These are phyloP conservation scores for Lasius platythorax DNA, from an alignment of 2,888 invertebrate species.

Conservation along the genomic window DNA sequence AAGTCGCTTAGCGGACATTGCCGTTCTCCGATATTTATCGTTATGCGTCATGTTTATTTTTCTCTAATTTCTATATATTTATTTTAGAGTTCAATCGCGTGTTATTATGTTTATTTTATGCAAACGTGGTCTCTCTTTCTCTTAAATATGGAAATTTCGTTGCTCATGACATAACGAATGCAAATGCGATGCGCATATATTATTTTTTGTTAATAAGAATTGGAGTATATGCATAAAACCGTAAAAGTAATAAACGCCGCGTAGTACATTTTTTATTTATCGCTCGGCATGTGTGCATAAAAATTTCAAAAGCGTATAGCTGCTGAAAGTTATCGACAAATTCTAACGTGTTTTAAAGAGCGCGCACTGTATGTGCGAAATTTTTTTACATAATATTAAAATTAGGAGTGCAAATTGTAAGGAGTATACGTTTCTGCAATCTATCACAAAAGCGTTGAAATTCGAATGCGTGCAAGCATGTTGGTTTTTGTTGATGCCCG, in stretches of 20 bases:
- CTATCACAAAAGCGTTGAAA: constrained; percentile 25
- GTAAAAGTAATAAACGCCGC: constrained; percentile 32
- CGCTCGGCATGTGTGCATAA: constrained; percentile 3
- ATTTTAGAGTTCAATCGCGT: constrained; percentile 7
- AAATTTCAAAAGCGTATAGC: constrained; percentile 30
- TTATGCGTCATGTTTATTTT: not conserved
- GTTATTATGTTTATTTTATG: constrained; percentile 40
- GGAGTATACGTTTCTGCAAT: constrained; percentile 13
- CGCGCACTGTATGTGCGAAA: not conserved
- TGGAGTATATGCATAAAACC: constrained; percentile 38
- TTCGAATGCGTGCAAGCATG: not conserved
- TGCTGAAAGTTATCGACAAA: constrained; percentile 10
- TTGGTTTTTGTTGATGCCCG: not conserved
- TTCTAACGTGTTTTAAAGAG: not conserved
- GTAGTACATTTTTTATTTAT: constrained; percentile 36
- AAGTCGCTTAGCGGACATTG: not conserved
- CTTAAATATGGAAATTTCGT: constrained; percentile 32
- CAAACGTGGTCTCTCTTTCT: constrained; percentile 15
- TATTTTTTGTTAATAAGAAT: constrained; percentile 49
- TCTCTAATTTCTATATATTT: not conserved
- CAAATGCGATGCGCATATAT: constrained; percentile 43
- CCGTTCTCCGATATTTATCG: not conserved
- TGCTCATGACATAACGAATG: constrained; percentile 25
- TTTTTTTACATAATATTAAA: not conserved
- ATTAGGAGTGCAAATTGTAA: constrained; percentile 23